Percentiles rank a stretch among this genome's conserved stretches.
These are phyloP conservation scores for Lithobates pipiens DNA, from an alignment of 2,797 vertebrate species.

Conservation along the genomic window DNA sequence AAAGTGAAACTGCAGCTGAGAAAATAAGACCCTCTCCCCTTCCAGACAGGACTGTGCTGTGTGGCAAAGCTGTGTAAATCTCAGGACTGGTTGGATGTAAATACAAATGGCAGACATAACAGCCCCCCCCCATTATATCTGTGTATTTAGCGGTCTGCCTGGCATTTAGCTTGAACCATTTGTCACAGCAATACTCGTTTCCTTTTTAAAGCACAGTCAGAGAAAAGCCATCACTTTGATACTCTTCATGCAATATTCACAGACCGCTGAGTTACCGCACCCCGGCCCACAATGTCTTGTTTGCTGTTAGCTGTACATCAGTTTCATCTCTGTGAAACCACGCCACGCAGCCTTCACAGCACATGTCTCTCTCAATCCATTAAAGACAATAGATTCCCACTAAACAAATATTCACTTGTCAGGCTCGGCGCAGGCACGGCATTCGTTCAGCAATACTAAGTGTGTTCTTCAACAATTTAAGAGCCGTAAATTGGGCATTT, in stretches of 20 bases:
- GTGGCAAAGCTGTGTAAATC: too few relatives aligned
- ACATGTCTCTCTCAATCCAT: constrained; percentile 80
- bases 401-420: constrained; percentile 82
- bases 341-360: constrained; percentile 66
- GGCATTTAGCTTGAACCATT: not conserved
- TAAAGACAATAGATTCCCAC: constrained; percentile 81
- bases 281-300: constrained; percentile 9
- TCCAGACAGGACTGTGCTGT: too few relatives aligned
- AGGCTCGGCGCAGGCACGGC: constrained; percentile 70
- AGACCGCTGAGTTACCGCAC: constrained; percentile 5
- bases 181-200: not conserved
- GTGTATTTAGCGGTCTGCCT: too few relatives aligned
- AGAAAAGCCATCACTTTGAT: constrained; percentile 4
- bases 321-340: constrained; percentile 70
- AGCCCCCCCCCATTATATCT: too few relatives aligned
- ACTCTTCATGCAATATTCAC: constrained; percentile 12
- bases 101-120: too few relatives aligned
- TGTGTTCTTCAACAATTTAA: constrained; percentile 68
- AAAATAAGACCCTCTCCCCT: too few relatives aligned
- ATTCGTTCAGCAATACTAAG: constrained; percentile 66
- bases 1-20: too few relatives aligned
- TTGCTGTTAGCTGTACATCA: constrained; percentile 65
- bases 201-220: not conserved
- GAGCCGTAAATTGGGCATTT: constrained; percentile 73
- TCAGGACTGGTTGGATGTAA: too few relatives aligned